Evolutionary conservation across 2,797 vertebrate species (phyloP), one percentile per base, ranked within the genome.

Genomic region (Bryconaethiops microstoma): DNA sequence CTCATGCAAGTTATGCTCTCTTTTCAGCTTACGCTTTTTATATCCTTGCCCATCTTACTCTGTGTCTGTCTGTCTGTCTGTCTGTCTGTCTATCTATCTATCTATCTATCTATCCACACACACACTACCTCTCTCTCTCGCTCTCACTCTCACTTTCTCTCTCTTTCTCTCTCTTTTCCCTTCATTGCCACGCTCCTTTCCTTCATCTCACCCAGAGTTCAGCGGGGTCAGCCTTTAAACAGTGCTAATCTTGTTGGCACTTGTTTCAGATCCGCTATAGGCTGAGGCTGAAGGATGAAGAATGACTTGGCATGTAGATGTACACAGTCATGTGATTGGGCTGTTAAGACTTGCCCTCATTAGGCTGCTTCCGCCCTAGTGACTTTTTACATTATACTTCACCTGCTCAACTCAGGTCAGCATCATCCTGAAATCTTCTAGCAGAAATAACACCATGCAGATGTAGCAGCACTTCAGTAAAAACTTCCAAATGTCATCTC

Each of bases 261-360:
- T 45, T 48, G 57, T 55, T n/a, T 62, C 45, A 16, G 69, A 74
- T 16, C 35, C 48, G 17, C 35, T 39, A 64, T 65, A 67, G 42
- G 13, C 39, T 45, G 25, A 14, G 19, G 4, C 40, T 50, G 59
- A 73, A 35, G 69, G 52, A 25, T 42, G 40, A 39, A 39, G 39
- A 65, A 29, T 16, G 17, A 70, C 23, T 50, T 23, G 23, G 12
- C 67, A 23, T 70, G 67, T 48, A 7, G 45, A 48, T 50, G 1
- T 70, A 48, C 5, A 50, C 67, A 50, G 67, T 70, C 67, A 70
- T 70, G 45, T 70, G 67, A 48, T 50, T 13, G 21, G 67, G 5
- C 67, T 70, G 67, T 48, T 70, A n/a, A 14, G 67, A 70, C 67
- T 25, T 48, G 42, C 21, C 45, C 67, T 70, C 42, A 70, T 70